Evolutionary conservation across 2,888 invertebrate genomes (phyloP).

Genomic region (Peribatodes rhomboidaria): DNA sequence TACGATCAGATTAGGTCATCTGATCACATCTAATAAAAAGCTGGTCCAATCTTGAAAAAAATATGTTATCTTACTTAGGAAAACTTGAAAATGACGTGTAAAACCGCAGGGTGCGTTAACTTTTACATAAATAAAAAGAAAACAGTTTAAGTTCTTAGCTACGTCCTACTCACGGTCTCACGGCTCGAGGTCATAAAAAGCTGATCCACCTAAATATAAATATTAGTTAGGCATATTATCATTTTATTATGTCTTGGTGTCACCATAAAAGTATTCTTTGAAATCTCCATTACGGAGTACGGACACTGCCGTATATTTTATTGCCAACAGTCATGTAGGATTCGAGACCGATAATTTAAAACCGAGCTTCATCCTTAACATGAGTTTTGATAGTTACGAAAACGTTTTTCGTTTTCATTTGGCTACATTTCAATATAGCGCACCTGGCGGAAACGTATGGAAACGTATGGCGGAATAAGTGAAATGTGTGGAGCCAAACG

Average conservation of each 20-base stretch:
- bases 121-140: too few relatives aligned
- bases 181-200: conserved; percentile 17
- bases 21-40: too few relatives aligned
- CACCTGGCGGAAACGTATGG: background rate
- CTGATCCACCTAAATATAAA: conserved; percentile 25
- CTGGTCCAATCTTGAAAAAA: too few relatives aligned
- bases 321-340: conserved; percentile 18
- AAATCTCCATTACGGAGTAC: conserved; percentile 34
- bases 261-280: conserved; percentile 36
- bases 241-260: conserved; percentile 34
- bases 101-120: too few relatives aligned
- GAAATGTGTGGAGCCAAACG: too few relatives aligned
- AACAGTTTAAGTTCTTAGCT: background rate
- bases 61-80: too few relatives aligned
- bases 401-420: too few relatives aligned
- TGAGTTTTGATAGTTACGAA: too few relatives aligned
- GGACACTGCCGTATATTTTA: conserved; percentile 32
- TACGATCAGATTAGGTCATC: too few relatives aligned
- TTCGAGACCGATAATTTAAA: conserved; percentile 18
- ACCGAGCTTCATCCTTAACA: background rate
- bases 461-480: too few relatives aligned
- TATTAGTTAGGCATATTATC: conserved; percentile 31
- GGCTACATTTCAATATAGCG: too few relatives aligned
- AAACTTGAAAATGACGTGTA: too few relatives aligned
- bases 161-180: conserved; percentile 6